Percentiles rank a stretch among this genome's conserved stretches.
Evolutionary conservation across 2,888 invertebrate species (phyloP).

Genomic region (Busseola fusca): DNA sequence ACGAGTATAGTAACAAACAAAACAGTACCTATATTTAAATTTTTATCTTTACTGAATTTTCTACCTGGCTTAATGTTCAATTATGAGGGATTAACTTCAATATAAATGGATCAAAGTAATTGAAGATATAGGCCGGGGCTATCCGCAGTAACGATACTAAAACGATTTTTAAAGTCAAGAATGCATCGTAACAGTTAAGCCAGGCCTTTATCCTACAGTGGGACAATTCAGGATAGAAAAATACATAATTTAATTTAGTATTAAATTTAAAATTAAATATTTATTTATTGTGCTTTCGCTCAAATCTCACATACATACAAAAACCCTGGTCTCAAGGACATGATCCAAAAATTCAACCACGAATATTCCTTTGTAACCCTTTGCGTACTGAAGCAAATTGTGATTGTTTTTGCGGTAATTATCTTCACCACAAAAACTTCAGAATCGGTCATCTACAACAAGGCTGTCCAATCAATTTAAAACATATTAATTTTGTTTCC

Average conservation of each 20-base stretch:
- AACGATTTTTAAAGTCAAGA: not conserved
- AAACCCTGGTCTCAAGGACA: too few species aligned
- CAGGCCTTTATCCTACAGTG: not conserved
- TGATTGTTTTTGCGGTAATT: too few species aligned
- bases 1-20: too few species aligned
- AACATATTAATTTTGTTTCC: too few species aligned
- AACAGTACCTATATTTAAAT: not conserved
- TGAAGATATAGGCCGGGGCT: constrained; percentile 28
- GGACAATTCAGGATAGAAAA: not conserved
- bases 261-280: too few species aligned
- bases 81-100: constrained; percentile 39
- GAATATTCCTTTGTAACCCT: not conserved
- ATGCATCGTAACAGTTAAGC: not conserved
- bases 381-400: too few species aligned
- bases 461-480: too few species aligned
- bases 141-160: constrained; percentile 45
- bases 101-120: constrained; percentile 53
- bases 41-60: constrained; percentile 18
- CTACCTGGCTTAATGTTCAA: constrained; percentile 32
- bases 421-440: too few species aligned
- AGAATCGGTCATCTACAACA: too few species aligned
- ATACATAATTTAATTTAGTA: too few species aligned
- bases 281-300: not conserved
- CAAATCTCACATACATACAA: not conserved
- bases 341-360: not conserved